Evolutionary conservation across 2,888 invertebrate species (phyloP), one percentile per base, ranked within the genome.

Genomic region (Conchocele bisecta): DNA sequence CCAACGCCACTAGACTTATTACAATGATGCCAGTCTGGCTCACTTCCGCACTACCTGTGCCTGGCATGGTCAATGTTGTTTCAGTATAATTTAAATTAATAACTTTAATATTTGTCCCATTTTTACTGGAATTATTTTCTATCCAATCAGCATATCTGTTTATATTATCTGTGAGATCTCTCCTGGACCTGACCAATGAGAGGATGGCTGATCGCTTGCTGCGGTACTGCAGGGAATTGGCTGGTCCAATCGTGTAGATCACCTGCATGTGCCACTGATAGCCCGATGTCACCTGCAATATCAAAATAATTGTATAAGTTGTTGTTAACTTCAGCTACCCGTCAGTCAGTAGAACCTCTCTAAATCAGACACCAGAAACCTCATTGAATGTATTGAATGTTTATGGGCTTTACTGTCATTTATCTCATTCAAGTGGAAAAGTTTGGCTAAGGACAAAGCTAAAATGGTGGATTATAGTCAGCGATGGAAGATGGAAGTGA

Each of bases 231-330:
- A 70, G 66, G 17, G 61, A 31, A 15, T 76, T 76, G 4, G 86
- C 70, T 17, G 87, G 81, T 20, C 84, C 85, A 41, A 90, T 90
- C n/a, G 83, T 78, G 68, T 90, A 90, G 5, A 90, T 75, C 13
- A 91, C 90, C 77, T 91, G 91, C 6, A 91, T 75, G 71, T 89
- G 91, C 91, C 92, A 92, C 69, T 89, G 89, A 64, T 89, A 86
- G 7, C 90, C 91, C 17, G 91, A 86, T 46, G 87, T 88, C 29
- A 91, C 85, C 88, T 91, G 78, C 11, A 76, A 66, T 41, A 42
- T 35, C 53, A 53, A 59, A n/a, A n/a, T n/a, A n/a, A n/a, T n/a
- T n/a, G n/a, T n/a, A n/a, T n/a, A n/a, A n/a, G n/a, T n/a, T n/a
- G n/a, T n/a, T n/a, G n/a, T n/a, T n/a, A n/a, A n/a, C n/a, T n/a